A percentile compares a stretch with the other conserved stretches of the same genome.
Conservation (phyloP, 2,113 vertebrate species). For the Trogon surrucura region DNA sequence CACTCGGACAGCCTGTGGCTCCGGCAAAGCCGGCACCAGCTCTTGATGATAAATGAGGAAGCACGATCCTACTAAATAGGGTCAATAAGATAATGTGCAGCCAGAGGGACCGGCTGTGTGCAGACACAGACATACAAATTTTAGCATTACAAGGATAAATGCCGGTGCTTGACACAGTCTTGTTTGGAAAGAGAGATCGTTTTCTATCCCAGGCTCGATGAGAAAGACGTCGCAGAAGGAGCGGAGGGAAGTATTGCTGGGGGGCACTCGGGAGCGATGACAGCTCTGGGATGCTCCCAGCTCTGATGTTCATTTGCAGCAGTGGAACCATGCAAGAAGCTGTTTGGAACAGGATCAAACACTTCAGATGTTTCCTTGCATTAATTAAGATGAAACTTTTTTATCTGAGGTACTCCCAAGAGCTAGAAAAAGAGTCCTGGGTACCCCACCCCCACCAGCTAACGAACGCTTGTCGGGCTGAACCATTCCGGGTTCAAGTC, state of each 20-base stretch:
- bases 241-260: neutral
- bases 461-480: neutral
- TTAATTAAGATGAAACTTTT: neutral
- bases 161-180: neutral
- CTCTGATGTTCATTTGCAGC: neutral
- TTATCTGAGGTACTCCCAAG: neutral
- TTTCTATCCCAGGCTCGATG: neutral
- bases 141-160: neutral
- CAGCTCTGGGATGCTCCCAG: neutral
- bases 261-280: fast-evolving
- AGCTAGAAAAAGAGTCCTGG: neutral
- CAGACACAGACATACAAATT: neutral
- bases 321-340: neutral
- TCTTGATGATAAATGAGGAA: neutral
- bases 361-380: neutral
- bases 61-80: neutral
- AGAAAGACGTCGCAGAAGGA: neutral
- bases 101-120: neutral
- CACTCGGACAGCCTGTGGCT: fast-evolving
- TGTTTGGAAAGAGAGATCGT: neutral
- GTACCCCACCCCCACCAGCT: neutral
- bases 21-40: neutral
- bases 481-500: neutral
- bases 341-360: neutral
- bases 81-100: neutral